These are phyloP conservation scores for Pseudotriccus pelzelni DNA, from an alignment of 2,797 vertebrate species.

Conservation along the genomic window DNA sequence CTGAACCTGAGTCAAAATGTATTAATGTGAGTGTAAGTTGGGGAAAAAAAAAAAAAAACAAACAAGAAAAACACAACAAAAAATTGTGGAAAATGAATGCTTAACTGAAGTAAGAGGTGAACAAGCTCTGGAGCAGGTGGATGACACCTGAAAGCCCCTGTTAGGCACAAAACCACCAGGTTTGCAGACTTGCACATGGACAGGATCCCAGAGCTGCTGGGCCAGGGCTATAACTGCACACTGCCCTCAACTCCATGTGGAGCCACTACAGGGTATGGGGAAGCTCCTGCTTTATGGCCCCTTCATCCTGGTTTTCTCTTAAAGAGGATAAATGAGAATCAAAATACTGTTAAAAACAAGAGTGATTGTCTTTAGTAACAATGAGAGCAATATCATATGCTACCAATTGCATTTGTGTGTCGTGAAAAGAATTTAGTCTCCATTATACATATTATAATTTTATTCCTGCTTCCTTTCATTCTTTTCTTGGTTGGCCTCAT, in stretches of 20 bases:
- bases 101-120: background rate
- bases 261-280: background rate
- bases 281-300: background rate
- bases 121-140: rapidly evolving
- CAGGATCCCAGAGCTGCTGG: background rate
- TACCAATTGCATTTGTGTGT: background rate
- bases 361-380: background rate
- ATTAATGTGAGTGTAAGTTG: background rate
- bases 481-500: background rate
- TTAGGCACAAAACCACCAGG: background rate
- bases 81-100: background rate
- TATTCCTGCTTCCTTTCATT: background rate
- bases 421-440: background rate
- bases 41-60: background rate
- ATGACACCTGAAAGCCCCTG: background rate
- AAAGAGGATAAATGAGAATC: background rate
- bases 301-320: background rate
- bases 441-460: background rate
- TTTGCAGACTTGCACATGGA: background rate
- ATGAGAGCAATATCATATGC: background rate
- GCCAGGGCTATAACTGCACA: rapidly evolving
- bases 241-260: background rate
- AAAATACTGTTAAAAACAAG: background rate
- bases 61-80: background rate
- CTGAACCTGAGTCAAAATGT: background rate